phyloP scores from a whole-genome alignment of 2,113 vertebrate genomes.

The Dasypus novemcinctus region DNA sequence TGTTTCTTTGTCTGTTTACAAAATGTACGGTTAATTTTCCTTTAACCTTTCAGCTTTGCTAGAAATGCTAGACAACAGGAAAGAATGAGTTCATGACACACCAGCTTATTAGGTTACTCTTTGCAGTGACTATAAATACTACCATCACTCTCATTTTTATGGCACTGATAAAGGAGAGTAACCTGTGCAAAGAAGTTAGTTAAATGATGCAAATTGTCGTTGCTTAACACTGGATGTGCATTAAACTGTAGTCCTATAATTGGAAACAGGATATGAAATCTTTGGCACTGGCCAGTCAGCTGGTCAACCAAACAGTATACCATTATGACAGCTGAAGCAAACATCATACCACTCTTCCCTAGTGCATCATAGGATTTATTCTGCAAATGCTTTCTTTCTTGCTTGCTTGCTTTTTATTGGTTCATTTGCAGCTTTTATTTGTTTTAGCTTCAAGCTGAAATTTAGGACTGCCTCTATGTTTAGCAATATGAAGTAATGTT shows the following conservation, averaged over 20 bases:
- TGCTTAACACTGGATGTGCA: constrained; percentile 36
- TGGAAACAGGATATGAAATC: constrained; percentile 65
- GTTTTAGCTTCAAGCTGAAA: constrained; percentile 38
- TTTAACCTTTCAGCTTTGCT: constrained; percentile 49
- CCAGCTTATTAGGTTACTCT: constrained; percentile 1
- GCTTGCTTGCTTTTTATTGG: neutral
- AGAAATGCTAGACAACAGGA: constrained; percentile 63
- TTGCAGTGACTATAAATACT: constrained; percentile 21
- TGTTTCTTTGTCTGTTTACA: constrained; percentile 42
- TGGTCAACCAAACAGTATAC: constrained; percentile 63
- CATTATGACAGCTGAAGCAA: constrained; percentile 51
- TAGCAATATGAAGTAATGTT: constrained; percentile 35
- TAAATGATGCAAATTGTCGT: constrained; percentile 75
- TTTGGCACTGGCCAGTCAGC: constrained; percentile 37
- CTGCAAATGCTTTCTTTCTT: constrained; percentile 52
- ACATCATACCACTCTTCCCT: constrained; percentile 30
- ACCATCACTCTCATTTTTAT: constrained; percentile 59
- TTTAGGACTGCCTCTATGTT: constrained; percentile 25
- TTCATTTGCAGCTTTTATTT: constrained; percentile 61
- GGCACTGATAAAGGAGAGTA: constrained; percentile 61
- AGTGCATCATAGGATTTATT: constrained; percentile 44
- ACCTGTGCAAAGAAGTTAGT: constrained; percentile 65
- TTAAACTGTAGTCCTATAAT: constrained; percentile 56
- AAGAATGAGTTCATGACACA: constrained; percentile 48
- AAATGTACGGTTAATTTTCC: constrained; percentile 51